Base-by-base conservation (phyloP, 2,888 invertebrate genomes). In the Agrochola macilenta region DNA sequence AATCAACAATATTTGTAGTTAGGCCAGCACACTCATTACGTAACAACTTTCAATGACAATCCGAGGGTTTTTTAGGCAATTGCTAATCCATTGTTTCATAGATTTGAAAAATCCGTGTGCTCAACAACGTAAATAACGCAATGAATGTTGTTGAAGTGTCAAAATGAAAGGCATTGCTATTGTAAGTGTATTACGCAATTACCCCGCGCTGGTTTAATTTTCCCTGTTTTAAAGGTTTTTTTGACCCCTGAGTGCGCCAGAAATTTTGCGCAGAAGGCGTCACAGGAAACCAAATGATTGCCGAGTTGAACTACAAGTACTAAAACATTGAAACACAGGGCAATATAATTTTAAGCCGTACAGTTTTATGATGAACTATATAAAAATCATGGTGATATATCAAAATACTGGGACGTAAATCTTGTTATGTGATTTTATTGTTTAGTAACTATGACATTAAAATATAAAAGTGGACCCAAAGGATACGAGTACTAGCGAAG, bases 361-460 rank as follows among this genome's bases (percentile, higher is more conserved):
- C 66, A 70, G 69, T 74, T 82, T 84, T 84, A 82, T 74, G 84
- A 46, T 26, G 30, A 9, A 49, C 46, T 46, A 60, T 70, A 79
- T 74, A 82, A 84, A 82, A 70, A 79, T 84, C 46, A 46, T 74
- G n/a, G 61, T 17, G 30, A 64, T 63, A 73, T 71, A 26, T 58
- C 23, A 68, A 81, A 71, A 81, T 71, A 71, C 39, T n/a, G 68
- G 54, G n/a, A 39, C 68, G n/a, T 78, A 83, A 83, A 81, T 71
- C 70, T 58, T 58, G 52, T 68, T 76, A 60, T 57, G 54, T 20
- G 8, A 46, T 70, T 69, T 70, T 82, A 77, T 77, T 60, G 14
- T 64, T 58, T 65, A 69, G 63, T 30, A 43, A 70, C 54, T 60
- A 26, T 60, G 23, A 35, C 1, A 43, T 60, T 79, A 69, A 52